Evolutionary conservation across 2,888 invertebrate species (phyloP), one percentile per base, ranked within the genome.

Genomic region (Volucella bombylans): DNA sequence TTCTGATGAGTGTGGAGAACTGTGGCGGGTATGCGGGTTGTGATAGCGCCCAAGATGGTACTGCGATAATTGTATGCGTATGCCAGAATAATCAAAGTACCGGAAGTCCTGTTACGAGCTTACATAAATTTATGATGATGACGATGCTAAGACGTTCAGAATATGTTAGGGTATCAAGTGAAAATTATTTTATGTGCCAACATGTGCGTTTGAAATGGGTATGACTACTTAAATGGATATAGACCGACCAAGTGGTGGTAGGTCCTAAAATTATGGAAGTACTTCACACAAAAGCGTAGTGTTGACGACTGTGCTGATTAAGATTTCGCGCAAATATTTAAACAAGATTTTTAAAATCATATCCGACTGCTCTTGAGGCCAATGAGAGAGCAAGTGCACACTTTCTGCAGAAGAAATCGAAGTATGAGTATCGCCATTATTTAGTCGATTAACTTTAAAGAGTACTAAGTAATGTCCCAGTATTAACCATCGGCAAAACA

Each of bases 51-150:
- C 59, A 67, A 59, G 47, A 52, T 69, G 62, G 23, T 23, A 23
- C 50, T 23, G 43, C 77, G 43, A 57, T 78, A 78, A 78, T 78
- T 78, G 77, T 78, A 69, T 78, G 77, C 77, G 69, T 78, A 62
- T 64, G 77, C 69, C 71, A 50, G 69, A 64, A 49, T 69, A 69
- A 72, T 77, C 67, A 72, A 82, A 82, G 43, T 43, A 77, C 65
- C 82, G 82, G 82, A 82, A 82, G 49, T 71, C 45, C 15, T 77
- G 67, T 77, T 77, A 67, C 55, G 61, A 72, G 65, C 18, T 41
- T 77, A 57, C 54, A 62, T 62, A 59, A 77, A 77, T 77, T 71
- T 67, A 77, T 67, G 61, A 67, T 77, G 77, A 61, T 65, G 47
- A 47, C 47, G 45, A 43, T 38, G 45, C 39, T 59, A 43, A 15